Percentiles rank a stretch among this genome's conserved stretches.
Conservation (phyloP, 1,140 invertebrate species). For the Drosophila cardini region DNA sequence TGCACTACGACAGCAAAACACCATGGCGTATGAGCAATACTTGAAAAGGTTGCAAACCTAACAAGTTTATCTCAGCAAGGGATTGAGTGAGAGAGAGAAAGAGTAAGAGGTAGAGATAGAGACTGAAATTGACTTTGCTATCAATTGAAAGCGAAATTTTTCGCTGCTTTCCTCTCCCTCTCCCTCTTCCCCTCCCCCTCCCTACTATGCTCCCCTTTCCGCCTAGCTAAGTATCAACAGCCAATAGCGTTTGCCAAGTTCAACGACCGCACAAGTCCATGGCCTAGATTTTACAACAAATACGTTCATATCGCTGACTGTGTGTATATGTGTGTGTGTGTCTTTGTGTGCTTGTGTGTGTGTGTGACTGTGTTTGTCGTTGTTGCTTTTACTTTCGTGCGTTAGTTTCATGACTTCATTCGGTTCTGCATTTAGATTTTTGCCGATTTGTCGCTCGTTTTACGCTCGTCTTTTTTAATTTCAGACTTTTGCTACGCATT, state of each 20-base stretch:
- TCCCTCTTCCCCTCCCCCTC: slow-evolving; percentile 3
- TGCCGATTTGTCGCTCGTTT: slow-evolving; percentile 37
- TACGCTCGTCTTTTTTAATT: slow-evolving; percentile 9
- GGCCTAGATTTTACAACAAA: slow-evolving; percentile 79
- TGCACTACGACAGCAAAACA: background rate
- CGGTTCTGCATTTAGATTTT: slow-evolving; percentile 49
- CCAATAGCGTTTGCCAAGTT: slow-evolving; percentile 69
- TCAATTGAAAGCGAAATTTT: background rate
- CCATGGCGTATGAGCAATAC: slow-evolving; percentile 40
- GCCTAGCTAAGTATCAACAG: slow-evolving; percentile 30
- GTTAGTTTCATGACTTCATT: slow-evolving; percentile 23
- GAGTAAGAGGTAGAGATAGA: no score
- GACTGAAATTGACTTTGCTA: background rate
- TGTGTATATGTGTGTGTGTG: background rate
- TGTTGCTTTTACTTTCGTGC: slow-evolving; percentile 77
- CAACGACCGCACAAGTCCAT: slow-evolving; percentile 81
- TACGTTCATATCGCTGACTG: slow-evolving; percentile 25
- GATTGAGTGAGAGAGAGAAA: no score
- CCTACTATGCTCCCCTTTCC: background rate
- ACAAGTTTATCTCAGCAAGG: background rate
- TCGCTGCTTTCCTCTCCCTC: background rate
- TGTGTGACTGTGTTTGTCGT: background rate
- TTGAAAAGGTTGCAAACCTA: slow-evolving; percentile 10
- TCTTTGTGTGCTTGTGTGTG: background rate
- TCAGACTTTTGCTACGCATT: slow-evolving; percentile 14